phyloP scores from a whole-genome alignment of 2,113 vertebrate species.

The Pionites leucogaster region DNA sequence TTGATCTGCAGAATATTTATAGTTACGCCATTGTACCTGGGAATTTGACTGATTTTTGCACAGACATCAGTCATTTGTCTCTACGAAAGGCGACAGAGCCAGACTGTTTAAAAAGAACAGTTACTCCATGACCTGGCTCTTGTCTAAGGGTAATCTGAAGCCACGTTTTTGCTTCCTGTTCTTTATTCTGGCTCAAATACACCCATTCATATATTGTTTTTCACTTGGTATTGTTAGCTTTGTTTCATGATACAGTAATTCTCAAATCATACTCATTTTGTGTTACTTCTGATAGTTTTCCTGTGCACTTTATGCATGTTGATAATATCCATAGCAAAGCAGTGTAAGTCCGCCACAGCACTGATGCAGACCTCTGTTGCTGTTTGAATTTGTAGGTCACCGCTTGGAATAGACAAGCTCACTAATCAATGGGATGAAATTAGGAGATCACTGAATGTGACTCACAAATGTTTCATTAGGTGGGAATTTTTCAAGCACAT shows the following conservation, averaged over 20 bases:
- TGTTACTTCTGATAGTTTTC: not conserved
- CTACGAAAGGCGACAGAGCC: not conserved
- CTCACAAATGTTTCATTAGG: not conserved
- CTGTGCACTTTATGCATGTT: not conserved
- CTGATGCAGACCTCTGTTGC: not conserved
- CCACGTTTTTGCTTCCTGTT: not conserved
- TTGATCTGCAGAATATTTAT: not conserved
- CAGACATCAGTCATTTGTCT: not conserved
- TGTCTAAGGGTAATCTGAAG: not conserved
- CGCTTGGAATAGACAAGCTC: not conserved
- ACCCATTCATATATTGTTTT: not conserved
- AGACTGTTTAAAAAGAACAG: not conserved
- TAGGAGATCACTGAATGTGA: not conserved
- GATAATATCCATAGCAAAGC: not conserved
- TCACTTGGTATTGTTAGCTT: not conserved
- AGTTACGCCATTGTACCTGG: not conserved
- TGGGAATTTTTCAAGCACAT: not conserved
- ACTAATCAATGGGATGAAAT: not conserved
- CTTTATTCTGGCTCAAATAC: not conserved
- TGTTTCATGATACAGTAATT: not conserved
- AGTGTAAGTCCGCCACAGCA: not conserved
- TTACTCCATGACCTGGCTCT: not conserved
- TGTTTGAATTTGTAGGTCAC: not conserved
- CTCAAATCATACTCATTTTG: not conserved
- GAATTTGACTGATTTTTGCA: not conserved